These are phyloP conservation scores for Alviniconcha marisindica DNA, from an alignment of 1,140 invertebrate species.

Conservation along the genomic window DNA sequence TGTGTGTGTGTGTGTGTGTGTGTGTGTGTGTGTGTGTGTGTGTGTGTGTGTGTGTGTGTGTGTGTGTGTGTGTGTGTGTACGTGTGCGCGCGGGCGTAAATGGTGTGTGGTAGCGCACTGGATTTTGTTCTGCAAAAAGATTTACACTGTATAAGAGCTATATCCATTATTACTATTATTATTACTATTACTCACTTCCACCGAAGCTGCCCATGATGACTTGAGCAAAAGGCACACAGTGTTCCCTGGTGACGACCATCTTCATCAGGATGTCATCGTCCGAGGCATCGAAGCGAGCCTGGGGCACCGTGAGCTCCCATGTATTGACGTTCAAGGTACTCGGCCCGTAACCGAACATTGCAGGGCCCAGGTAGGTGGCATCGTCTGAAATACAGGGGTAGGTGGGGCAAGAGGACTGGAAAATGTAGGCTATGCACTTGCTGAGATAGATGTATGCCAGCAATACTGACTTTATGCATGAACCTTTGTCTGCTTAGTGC, in stretches of 20 bases:
- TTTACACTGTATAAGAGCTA: too few species aligned
- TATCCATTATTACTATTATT: too few species aligned
- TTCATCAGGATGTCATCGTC: neutral
- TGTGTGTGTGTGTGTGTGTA: neutral
- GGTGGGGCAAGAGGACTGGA: too few species aligned
- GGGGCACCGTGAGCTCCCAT: slow-evolving; percentile 1
- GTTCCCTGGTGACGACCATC: neutral
- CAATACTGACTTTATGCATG: too few species aligned
- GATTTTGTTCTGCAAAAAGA: too few species aligned
- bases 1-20: slow-evolving; percentile 5
- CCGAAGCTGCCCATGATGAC: neutral
- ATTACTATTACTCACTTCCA: neutral
- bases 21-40: too few species aligned
- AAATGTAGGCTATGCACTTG: too few species aligned
- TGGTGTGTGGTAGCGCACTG: too few species aligned
- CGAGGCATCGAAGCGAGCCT: too few species aligned
- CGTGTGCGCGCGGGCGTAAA: neutral
- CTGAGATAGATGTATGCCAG: too few species aligned
- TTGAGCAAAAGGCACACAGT: neutral
- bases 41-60: neutral
- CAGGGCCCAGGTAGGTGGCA: neutral
- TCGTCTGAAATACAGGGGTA: neutral
- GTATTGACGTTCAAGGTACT: neutral
- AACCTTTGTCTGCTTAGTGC: too few species aligned
- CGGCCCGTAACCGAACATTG: neutral